phyloP scores from a whole-genome alignment of 2,888 invertebrate species.

The Microlaimidae sp. region DNA sequence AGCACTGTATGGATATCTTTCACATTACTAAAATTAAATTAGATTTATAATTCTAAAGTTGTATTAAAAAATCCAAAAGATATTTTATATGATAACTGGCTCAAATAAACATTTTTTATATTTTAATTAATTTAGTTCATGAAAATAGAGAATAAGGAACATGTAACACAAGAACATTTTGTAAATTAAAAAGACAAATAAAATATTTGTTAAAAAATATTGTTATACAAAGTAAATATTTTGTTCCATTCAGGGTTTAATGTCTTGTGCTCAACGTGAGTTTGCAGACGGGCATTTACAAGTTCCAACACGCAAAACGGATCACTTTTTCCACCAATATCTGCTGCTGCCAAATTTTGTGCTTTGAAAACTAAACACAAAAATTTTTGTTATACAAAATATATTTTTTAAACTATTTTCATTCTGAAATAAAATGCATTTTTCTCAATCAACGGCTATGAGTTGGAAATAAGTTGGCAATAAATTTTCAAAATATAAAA shows the following conservation, averaged over 20 bases:
- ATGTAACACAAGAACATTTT: no score
- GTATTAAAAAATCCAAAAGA: no score
- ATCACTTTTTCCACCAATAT: slow-evolving; percentile 80
- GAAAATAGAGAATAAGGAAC: no score
- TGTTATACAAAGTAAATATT: slow-evolving; percentile 83
- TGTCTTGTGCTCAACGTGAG: slow-evolving; percentile 96
- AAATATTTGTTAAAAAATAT: no score
- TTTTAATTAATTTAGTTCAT: slow-evolving; percentile 15
- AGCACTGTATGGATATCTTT: slow-evolving; percentile 81
- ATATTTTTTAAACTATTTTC: no score
- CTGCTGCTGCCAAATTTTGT: slow-evolving; percentile 72
- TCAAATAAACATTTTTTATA: background rate
- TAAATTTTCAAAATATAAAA: no score
- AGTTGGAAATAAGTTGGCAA: no score
- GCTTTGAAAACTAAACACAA: slow-evolving; percentile 51
- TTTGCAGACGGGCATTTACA: slow-evolving; percentile 80
- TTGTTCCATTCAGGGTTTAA: slow-evolving; percentile 92
- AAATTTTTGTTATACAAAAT: no score
- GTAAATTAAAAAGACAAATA: no score
- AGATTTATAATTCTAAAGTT: background rate
- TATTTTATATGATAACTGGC: background rate
- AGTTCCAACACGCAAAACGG: slow-evolving; percentile 93
- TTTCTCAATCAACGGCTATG: no score
- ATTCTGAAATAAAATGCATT: no score
- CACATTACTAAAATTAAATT: slow-evolving; percentile 36